Base-by-base conservation (phyloP, 2,113 vertebrate genomes). In the Pteruthius melanotis region DNA sequence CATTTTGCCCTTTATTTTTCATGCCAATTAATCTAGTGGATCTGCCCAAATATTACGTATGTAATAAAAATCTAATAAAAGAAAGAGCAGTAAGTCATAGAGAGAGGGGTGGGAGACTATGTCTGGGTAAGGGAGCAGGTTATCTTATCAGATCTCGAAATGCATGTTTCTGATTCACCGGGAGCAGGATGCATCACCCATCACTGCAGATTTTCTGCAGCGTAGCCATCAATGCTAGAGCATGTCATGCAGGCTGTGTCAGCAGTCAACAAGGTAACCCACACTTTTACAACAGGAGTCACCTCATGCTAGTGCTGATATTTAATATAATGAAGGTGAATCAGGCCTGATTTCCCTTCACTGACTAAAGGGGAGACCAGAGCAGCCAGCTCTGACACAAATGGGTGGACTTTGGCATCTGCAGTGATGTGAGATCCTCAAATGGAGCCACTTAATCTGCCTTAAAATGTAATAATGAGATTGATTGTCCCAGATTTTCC, bases 171-270 rank as follows among this genome's bases (percentile, higher is more conserved):
- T 94, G 78, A 80, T 50, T 90, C 66, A 30, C 35, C 40, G 1
- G 0, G 56, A 33, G 50, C 45, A 93, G 59, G 71, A 59, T 42
- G 66, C 53, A 45, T 47, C 77, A 49, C 40, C 52, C 3, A 0
- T 33, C 69, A 44, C 30, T 37, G 63, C 71, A 87, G 72, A 50
- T 61, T 65, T 53, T 44, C 65, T 33, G 19, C 49, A 68, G 44
- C 0, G 0, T 8, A 61, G 59, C 42, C 33, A 26, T 63, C 0
- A 0, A 20, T 39, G 33, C 35, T 1, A 0, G 12, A 76, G 26
- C 4, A 1, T 4, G 56, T 42, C 15, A 1, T 35, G 28, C 54
- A 89, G 54, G 47, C 19, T 78, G 33, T 50, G 23, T 53, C 59
- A 17, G 10, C 37, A 77, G 54, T 30, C 85, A 93, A 30, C 37